These are phyloP conservation scores for Epizoanthus ramosus DNA, from an alignment of 92 coral and sea anemone genomes.

Conservation along the genomic window DNA sequence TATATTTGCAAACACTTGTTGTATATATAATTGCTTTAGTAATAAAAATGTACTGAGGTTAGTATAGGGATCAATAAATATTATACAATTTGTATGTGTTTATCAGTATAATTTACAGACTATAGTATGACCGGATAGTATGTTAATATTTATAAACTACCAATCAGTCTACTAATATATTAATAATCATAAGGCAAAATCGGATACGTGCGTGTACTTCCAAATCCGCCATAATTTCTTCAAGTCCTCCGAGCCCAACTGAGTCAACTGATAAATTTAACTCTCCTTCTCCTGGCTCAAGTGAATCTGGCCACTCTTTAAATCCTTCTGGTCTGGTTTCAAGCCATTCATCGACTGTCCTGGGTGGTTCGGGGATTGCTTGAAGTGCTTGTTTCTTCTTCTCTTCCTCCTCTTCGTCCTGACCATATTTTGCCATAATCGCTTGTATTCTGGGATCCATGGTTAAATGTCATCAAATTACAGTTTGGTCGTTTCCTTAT, in stretches of 20 bases:
- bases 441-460: conserved; percentile 89
- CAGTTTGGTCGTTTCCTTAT: neutral
- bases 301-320: conserved; percentile 69
- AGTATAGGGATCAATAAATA: no score
- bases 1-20: no score
- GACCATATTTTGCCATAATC: conserved; percentile 69
- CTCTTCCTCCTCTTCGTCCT: conserved; percentile 59
- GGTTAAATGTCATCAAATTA: neutral
- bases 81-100: no score
- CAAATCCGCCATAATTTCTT: conserved; percentile 80
- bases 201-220: conserved; percentile 89
- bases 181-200: neutral
- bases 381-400: conserved; percentile 46
- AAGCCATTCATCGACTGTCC: conserved; percentile 81
- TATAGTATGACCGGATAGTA: no score
- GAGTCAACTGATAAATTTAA: conserved; percentile 67
- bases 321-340: conserved; percentile 56
- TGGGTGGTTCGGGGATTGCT: conserved; percentile 60
- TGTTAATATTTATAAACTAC: no score
- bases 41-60: no score
- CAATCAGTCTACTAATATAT: no score
- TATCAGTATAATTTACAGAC: no score
- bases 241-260: conserved; percentile 91
- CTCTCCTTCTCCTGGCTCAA: conserved; percentile 61
- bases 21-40: no score